These are phyloP conservation scores for Pollicipes pollicipes DNA, from an alignment of 1,140 invertebrate genomes.

Conservation along the genomic window DNA sequence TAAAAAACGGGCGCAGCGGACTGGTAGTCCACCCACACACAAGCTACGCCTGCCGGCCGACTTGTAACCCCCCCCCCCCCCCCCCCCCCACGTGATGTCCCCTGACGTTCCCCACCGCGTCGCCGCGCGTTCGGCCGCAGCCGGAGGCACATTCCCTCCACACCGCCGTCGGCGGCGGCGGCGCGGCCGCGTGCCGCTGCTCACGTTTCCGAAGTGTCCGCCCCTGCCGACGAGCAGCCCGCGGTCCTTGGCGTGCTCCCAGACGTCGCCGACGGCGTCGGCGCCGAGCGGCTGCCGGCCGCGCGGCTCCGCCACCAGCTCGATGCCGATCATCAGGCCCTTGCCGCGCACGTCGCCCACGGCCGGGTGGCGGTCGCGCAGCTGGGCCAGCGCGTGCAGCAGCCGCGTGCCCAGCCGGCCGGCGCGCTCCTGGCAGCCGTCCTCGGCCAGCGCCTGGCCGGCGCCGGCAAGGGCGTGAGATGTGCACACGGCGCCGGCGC, in stretches of 20 bases:
- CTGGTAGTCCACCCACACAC: too few species aligned
- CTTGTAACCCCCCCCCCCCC: too few species aligned
- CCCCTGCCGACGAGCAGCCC: constrained; percentile 75
- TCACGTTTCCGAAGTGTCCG: constrained; percentile 68
- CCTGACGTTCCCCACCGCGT: too few species aligned
- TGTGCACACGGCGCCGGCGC: too few species aligned
- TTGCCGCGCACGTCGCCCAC: constrained; percentile 91
- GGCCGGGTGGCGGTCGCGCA: constrained; percentile 25
- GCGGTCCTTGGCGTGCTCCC: constrained; percentile 64
- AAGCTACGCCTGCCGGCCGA: too few species aligned
- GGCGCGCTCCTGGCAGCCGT: constrained; percentile 59
- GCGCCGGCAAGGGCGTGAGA: too few species aligned
- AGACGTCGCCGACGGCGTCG: constrained; percentile 46
- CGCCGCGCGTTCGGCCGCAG: too few species aligned
- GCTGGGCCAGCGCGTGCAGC: not conserved
- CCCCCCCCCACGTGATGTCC: too few species aligned
- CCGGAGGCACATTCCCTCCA: too few species aligned
- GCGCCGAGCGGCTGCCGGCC: constrained; percentile 42
- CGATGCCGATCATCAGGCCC: constrained; percentile 90
- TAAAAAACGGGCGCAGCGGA: too few species aligned
- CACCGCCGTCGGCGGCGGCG: too few species aligned
- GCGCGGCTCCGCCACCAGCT: constrained; percentile 52
- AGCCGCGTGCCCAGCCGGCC: constrained; percentile 48
- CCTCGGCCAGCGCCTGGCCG: constrained; percentile 61
- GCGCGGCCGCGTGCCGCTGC: too few species aligned